phyloP scores from a whole-genome alignment of 2,888 invertebrate genomes.

The Drosophila mimica region DNA sequence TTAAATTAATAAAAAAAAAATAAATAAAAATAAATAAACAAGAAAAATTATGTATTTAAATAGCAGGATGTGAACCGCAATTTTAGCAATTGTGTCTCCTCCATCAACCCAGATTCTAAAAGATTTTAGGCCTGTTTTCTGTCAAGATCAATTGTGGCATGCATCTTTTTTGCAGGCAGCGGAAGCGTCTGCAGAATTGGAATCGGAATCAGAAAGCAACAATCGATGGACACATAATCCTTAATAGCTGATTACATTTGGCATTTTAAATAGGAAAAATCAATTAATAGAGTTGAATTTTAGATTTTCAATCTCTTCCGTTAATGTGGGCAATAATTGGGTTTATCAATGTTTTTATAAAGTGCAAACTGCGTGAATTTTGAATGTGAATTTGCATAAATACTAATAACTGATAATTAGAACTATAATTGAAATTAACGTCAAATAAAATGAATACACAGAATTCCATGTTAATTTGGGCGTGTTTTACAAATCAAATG shows the following conservation, averaged over 20 bases:
- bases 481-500: neutral
- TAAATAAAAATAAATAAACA: too few species aligned
- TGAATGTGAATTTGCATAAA: neutral
- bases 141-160: too few species aligned
- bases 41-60: too few species aligned
- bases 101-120: neutral
- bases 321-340: slow-evolving; percentile 3
- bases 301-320: neutral
- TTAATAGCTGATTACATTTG: neutral
- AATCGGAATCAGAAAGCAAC: too few species aligned
- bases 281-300: neutral
- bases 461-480: neutral
- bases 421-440: neutral
- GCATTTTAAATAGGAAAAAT: neutral
- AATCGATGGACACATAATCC: neutral
- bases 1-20: neutral
- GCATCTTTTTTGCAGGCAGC: too few species aligned
- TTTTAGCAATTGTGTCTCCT: neutral
- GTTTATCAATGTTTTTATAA: neutral
- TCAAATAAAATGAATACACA: neutral
- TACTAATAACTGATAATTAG: neutral
- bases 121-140: neutral
- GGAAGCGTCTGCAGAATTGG: too few species aligned
- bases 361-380: neutral
- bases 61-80: neutral